phyloP scores from a whole-genome alignment of 35 echinoderm and acorn worm genomes.

The Strongylocentrotus purpuratus region DNA sequence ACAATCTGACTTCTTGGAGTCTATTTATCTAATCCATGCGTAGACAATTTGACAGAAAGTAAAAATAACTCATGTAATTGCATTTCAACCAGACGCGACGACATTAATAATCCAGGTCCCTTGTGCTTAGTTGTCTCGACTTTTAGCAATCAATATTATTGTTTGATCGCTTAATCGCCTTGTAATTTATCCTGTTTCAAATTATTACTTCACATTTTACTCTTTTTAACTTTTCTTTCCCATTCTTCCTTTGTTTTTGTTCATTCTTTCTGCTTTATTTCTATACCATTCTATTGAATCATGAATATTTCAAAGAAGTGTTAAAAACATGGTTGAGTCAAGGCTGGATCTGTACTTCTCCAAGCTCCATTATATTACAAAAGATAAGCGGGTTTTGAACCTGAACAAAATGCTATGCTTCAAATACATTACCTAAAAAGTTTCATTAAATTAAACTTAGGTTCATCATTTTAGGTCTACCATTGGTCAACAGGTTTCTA shows the following conservation, averaged over 20 bases:
- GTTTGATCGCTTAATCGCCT: background rate
- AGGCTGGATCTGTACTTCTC: no score
- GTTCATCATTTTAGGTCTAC: no score
- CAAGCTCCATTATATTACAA: no score
- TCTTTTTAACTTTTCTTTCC: background rate
- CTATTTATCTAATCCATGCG: background rate
- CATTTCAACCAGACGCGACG: background rate
- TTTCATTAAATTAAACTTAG: no score
- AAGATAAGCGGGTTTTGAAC: no score
- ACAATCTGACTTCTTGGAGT: background rate
- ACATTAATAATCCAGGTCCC: background rate
- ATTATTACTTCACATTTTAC: background rate
- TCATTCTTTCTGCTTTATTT: background rate
- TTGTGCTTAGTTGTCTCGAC: background rate
- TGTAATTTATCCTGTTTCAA: background rate
- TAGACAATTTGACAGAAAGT: background rate
- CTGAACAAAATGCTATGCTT: no score
- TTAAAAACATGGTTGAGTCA: background rate
- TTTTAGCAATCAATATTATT: background rate
- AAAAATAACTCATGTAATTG: background rate
- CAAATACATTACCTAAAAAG: no score
- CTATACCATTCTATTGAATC: background rate
- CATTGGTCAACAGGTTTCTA: background rate
- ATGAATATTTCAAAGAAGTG: background rate
- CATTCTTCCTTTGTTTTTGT: background rate